Conservation (phyloP, 2,113 vertebrate species). For the Hemichromis elongatus region DNA sequence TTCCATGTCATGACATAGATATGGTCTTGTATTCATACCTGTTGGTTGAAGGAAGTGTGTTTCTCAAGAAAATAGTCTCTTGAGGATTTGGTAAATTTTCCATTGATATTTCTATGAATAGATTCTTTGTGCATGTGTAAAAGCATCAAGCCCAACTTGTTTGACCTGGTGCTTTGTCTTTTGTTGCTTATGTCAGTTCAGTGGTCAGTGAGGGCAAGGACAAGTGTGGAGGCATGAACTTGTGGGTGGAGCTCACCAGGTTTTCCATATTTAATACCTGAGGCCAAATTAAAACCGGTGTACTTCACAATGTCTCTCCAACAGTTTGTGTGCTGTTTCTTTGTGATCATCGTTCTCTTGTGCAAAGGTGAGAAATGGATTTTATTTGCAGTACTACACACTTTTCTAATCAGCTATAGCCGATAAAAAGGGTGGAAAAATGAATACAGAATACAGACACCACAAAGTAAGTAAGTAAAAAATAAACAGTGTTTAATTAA, state of each 20-base stretch:
- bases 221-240: neutral
- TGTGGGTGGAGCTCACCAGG: neutral
- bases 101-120: neutral
- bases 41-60: neutral
- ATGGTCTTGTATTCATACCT: neutral
- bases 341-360: neutral
- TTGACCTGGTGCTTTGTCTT: neutral
- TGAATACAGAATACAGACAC: too few relatives aligned
- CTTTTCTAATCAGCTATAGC: neutral
- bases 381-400: neutral
- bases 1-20: neutral
- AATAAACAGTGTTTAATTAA: too few relatives aligned
- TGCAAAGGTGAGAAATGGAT: neutral
- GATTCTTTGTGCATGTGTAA: neutral
- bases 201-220: neutral
- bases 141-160: neutral
- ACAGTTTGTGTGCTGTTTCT: neutral
- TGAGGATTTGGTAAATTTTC: neutral
- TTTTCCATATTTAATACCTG: neutral
- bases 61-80: neutral
- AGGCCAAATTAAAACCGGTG: neutral
- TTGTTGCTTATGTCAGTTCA: neutral
- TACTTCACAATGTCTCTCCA: neutral
- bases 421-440: accelerated
- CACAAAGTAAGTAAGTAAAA: too few relatives aligned